Conservation (phyloP, 2,888 invertebrate species). For the Trilocha varians region DNA sequence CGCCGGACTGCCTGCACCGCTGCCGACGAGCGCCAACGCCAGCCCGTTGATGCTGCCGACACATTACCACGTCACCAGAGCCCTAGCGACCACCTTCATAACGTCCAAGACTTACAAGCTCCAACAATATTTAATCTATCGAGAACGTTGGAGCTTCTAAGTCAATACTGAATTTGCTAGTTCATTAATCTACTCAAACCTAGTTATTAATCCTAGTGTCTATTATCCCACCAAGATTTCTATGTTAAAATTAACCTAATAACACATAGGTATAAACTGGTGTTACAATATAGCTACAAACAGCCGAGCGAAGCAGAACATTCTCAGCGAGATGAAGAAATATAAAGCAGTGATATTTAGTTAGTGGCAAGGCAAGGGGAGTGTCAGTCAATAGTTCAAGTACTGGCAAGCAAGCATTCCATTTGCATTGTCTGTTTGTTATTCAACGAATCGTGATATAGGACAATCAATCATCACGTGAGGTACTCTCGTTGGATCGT, state of each 20-base stretch:
- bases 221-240: constrained; percentile 51
- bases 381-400: constrained; percentile 46
- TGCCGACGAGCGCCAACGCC: constrained; percentile 72
- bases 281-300: constrained; percentile 30
- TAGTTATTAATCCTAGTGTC: constrained; percentile 13
- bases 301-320: constrained; percentile 69
- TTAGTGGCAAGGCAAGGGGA: constrained; percentile 70
- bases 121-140: constrained; percentile 22
- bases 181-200: constrained; percentile 21
- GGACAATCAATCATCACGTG: constrained; percentile 12
- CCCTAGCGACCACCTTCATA: constrained; percentile 45
- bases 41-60: constrained; percentile 73
- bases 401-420: constrained; percentile 61
- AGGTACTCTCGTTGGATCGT: constrained; percentile 6
- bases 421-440: constrained; percentile 26
- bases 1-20: constrained; percentile 57
- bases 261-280: constrained; percentile 19
- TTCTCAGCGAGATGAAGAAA: constrained; percentile 69
- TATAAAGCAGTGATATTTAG: constrained; percentile 66
- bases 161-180: constrained; percentile 30
- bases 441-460: constrained; percentile 15
- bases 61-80: constrained; percentile 70
- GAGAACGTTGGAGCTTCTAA: constrained; percentile 55
- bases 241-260: constrained; percentile 18
- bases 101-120: constrained; percentile 52